phyloP scores from a whole-genome alignment of 2,113 vertebrate genomes.

The Gallinago media region DNA sequence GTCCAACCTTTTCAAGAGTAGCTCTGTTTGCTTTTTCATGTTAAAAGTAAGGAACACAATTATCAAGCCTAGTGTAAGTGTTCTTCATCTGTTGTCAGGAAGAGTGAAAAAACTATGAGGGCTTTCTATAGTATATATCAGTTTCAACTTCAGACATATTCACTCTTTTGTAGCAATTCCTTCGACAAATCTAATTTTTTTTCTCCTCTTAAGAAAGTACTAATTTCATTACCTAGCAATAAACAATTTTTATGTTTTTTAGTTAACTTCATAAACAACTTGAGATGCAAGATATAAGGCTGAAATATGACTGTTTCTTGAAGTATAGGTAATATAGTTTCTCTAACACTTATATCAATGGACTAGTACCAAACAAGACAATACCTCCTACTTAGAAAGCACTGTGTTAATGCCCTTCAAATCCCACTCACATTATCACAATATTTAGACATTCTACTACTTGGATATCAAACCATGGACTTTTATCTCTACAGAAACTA shows the following conservation, averaged over 20 bases:
- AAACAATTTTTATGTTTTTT: neutral
- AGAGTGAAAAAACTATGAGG: neutral
- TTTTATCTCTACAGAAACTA: neutral
- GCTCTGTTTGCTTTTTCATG: neutral
- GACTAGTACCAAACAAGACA: neutral
- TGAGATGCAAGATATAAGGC: neutral
- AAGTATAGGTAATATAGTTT: neutral
- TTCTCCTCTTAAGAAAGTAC: neutral
- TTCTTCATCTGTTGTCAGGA: neutral
- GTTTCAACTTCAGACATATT: neutral
- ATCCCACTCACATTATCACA: neutral
- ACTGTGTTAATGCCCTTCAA: neutral
- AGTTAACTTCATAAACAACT: neutral
- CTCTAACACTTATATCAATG: neutral
- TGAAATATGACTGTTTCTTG: neutral
- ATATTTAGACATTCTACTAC: neutral
- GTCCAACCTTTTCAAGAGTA: neutral
- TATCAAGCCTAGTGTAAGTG: fast-evolving
- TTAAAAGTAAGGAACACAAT: neutral
- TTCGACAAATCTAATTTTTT: neutral
- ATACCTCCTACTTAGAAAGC: neutral
- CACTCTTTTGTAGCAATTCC: neutral
- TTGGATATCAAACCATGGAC: neutral
- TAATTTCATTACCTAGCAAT: neutral
- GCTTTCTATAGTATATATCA: neutral